phyloP scores from a whole-genome alignment of 2,113 vertebrate genomes.

The Potamarius usumacintae region DNA sequence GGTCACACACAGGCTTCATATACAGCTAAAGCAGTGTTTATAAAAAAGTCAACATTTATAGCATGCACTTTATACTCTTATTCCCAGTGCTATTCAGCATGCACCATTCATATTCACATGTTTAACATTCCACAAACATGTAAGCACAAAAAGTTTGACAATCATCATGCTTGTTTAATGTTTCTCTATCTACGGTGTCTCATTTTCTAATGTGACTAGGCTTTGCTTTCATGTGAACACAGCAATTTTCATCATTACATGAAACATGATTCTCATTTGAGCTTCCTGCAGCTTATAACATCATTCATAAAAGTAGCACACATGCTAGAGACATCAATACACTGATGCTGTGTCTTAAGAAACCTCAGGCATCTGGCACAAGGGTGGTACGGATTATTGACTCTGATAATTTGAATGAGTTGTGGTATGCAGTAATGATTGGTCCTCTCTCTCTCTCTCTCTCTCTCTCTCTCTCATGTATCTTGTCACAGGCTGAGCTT shows the following conservation, averaged over 20 bases:
- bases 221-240: not conserved
- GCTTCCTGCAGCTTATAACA: slow-evolving; percentile 52
- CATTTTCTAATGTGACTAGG: not conserved
- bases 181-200: slow-evolving; percentile 5
- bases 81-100: not conserved
- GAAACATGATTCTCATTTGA: slow-evolving; percentile 34
- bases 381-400: slow-evolving; percentile 41
- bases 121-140: not conserved
- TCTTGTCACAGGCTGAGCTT: not conserved
- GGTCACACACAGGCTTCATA: slow-evolving; percentile 16
- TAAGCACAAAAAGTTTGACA: not conserved
- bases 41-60: not conserved
- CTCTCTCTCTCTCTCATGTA: not conserved
- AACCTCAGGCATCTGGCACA: slow-evolving; percentile 67
- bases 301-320: slow-evolving; percentile 41
- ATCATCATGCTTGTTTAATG: slow-evolving; percentile 27
- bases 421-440: slow-evolving; percentile 31
- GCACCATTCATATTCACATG: slow-evolving; percentile 39
- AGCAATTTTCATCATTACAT: not conserved
- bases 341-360: slow-evolving; percentile 59
- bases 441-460: slow-evolving; percentile 26
- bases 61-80: not conserved
- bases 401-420: slow-evolving; percentile 55
- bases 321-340: slow-evolving; percentile 46
- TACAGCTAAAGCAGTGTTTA: not conserved